These are phyloP conservation scores for Ornithoptera alexandrae DNA, from an alignment of 2,888 invertebrate species.

Conservation along the genomic window DNA sequence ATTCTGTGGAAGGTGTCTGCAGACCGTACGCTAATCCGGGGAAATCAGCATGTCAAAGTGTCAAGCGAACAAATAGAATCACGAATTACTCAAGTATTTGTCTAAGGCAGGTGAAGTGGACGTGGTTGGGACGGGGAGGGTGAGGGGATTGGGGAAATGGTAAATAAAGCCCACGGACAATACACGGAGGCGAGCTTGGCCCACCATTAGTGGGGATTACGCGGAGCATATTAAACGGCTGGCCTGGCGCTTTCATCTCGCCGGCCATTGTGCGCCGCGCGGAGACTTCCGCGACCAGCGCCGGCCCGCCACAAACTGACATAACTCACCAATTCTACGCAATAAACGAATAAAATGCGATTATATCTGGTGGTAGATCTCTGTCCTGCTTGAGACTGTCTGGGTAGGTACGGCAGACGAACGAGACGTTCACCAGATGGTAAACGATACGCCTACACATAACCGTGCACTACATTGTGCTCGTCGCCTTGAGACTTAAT, in stretches of 20 bases:
- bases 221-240: constrained; percentile 68
- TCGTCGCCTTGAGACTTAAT: too few species aligned
- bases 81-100: constrained; percentile 14
- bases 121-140: neutral
- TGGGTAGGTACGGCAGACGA: too few species aligned
- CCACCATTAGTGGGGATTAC: constrained; percentile 59
- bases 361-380: too few species aligned
- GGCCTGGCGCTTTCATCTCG: constrained; percentile 61
- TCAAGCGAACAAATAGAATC: neutral
- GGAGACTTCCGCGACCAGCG: constrained; percentile 60
- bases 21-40: too few species aligned
- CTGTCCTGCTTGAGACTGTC: too few species aligned
- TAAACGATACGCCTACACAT: too few species aligned
- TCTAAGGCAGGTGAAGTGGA: neutral
- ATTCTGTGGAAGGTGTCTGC: too few species aligned
- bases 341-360: neutral
- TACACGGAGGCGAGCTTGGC: constrained; percentile 43
- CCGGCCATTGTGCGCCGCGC: constrained; percentile 66
- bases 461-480: too few species aligned
- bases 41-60: too few species aligned
- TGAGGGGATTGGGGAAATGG: constrained; percentile 15
- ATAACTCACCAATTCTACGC: constrained; percentile 31
- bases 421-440: too few species aligned
- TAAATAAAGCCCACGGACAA: constrained; percentile 51
- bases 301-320: constrained; percentile 20